Evolutionary conservation across 2,113 vertebrate species (phyloP).

Genomic region (Limanda limanda): DNA sequence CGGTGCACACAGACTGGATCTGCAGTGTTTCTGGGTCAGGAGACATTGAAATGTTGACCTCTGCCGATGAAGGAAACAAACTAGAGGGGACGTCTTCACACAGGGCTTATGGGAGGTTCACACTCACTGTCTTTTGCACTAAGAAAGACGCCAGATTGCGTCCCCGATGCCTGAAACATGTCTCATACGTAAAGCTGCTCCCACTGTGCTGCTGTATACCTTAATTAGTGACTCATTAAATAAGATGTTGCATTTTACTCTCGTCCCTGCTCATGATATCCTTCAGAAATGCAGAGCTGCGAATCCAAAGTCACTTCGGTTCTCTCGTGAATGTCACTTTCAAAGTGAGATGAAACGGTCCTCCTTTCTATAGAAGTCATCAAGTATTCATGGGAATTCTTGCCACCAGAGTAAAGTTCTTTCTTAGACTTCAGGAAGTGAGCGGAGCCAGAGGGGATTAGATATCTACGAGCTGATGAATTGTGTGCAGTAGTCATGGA

Average conservation of each 20-base stretch:
- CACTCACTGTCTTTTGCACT: slow-evolving; percentile 49
- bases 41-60: slow-evolving; percentile 56
- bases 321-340: slow-evolving; percentile 71
- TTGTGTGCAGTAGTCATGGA: slow-evolving; percentile 81
- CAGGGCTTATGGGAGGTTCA: slow-evolving; percentile 51
- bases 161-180: slow-evolving; percentile 44
- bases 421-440: slow-evolving; percentile 78
- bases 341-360: slow-evolving; percentile 68
- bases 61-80: slow-evolving; percentile 65
- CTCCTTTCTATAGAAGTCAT: slow-evolving; percentile 73
- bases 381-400: slow-evolving; percentile 81
- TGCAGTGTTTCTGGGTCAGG: slow-evolving; percentile 71
- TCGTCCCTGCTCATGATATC: slow-evolving; percentile 33
- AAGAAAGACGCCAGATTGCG: slow-evolving; percentile 24
- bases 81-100: slow-evolving; percentile 62
- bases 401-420: slow-evolving; percentile 82
- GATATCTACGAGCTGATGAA: slow-evolving; percentile 80
- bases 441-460: slow-evolving; percentile 75
- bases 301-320: slow-evolving; percentile 55
- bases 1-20: slow-evolving; percentile 50
- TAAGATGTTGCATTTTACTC: slow-evolving; percentile 69
- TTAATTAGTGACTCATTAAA: slow-evolving; percentile 77
- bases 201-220: slow-evolving; percentile 72
- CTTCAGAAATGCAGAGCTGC: slow-evolving; percentile 34
- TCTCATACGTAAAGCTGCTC: slow-evolving; percentile 56